Percentiles rank a stretch among this genome's conserved stretches.
Conservation (phyloP, 2,888 invertebrate species). For the Lottia gigantea region DNA sequence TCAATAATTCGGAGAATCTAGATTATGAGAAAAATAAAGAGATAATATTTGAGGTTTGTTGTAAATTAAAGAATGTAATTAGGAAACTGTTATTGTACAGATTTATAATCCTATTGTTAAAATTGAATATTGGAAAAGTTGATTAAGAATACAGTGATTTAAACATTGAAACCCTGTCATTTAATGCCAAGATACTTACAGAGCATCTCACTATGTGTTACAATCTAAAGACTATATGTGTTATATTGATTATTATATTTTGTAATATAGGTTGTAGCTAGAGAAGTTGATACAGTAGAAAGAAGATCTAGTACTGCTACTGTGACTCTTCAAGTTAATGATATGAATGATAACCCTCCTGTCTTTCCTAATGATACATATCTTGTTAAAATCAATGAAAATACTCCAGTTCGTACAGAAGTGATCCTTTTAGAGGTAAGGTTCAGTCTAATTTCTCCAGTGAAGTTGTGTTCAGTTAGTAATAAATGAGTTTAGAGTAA, state of each 20-base stretch:
- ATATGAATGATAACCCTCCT: conserved; percentile 72
- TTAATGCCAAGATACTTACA: too few species aligned
- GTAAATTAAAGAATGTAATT: too few species aligned
- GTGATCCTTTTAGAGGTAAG: conserved; percentile 48
- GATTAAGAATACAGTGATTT: too few species aligned
- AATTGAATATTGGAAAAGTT: too few species aligned
- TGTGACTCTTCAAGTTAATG: conserved; percentile 53
- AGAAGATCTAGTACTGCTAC: conserved; percentile 46
- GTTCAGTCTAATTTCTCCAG: background rate
- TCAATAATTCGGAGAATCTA: conserved; percentile 70
- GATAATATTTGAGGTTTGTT: conserved; percentile 48
- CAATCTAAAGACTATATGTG: too few species aligned
- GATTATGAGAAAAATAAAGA: conserved; percentile 78
- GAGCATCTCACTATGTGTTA: too few species aligned
- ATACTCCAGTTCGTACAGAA: conserved; percentile 71
- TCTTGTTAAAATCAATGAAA: conserved; percentile 80
- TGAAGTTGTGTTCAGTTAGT: too few species aligned
- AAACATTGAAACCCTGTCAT: too few species aligned
- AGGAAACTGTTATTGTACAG: too few species aligned
- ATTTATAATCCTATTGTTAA: too few species aligned
- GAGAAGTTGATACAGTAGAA: conserved; percentile 54
- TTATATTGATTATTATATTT: background rate
- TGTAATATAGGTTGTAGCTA: conserved; percentile 71
- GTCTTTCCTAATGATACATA: conserved; percentile 79
- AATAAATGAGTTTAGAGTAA: too few species aligned